Evolutionary conservation across 2,113 vertebrate species (phyloP).

Genomic region (Saccopteryx bilineata): DNA sequence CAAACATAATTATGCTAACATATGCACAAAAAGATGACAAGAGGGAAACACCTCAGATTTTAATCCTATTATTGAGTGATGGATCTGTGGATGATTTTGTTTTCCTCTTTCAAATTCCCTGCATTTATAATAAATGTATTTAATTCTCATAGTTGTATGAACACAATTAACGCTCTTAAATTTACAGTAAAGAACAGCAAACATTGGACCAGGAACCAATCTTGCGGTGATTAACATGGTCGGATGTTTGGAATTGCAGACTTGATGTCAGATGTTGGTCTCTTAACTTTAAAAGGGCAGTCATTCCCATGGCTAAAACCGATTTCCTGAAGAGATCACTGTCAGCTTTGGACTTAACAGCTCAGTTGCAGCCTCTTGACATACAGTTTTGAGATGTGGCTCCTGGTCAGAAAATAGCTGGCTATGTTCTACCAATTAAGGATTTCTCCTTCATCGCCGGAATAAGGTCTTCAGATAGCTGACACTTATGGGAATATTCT

Average conservation of each 20-base stretch:
- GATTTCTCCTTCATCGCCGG: conserved; percentile 79
- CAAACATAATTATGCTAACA: conserved; percentile 30
- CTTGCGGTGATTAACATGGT: conserved; percentile 39
- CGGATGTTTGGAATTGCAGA: conserved; percentile 36
- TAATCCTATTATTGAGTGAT: neutral
- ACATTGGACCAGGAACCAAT: neutral
- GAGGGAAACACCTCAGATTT: neutral
- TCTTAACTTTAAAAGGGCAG: conserved; percentile 61
- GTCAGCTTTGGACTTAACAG: conserved; percentile 15
- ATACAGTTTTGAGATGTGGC: conserved; percentile 79
- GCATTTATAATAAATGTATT: conserved; percentile 25
- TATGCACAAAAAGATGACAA: neutral
- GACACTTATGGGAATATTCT: conserved; percentile 46
- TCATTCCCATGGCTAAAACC: conserved; percentile 67
- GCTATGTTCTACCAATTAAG: conserved; percentile 82
- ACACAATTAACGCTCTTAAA: conserved; percentile 1
- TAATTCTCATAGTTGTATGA: conserved; percentile 36
- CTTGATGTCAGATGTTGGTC: neutral
- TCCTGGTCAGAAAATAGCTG: conserved; percentile 84
- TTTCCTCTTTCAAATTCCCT: neutral
- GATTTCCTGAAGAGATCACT: conserved; percentile 73
- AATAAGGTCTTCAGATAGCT: conserved; percentile 70
- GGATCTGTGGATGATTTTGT: neutral
- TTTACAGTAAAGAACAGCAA: conserved; percentile 31
- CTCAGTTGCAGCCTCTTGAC: conserved; percentile 70